phyloP scores from a whole-genome alignment of 2,797 vertebrate genomes.

The Amblyraja radiata region DNA sequence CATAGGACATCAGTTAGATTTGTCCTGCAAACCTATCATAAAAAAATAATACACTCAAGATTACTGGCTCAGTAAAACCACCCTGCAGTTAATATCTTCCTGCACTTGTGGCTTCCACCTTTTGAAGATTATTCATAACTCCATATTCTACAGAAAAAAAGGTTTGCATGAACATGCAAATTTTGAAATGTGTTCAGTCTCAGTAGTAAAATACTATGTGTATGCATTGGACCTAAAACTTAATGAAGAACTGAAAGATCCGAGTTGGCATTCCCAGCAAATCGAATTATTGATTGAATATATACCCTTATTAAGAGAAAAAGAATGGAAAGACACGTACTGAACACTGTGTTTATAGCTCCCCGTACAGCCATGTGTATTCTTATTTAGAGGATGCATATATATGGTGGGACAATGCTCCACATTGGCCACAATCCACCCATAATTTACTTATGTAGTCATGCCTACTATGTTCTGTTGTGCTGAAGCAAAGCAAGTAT shows the following conservation, averaged over 20 bases:
- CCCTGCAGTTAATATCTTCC: background rate
- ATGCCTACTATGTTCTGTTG: no score
- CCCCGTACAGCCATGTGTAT: background rate
- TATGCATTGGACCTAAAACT: background rate
- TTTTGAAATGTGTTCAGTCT: background rate
- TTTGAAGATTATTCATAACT: background rate
- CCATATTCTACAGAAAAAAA: background rate
- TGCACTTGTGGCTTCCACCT: background rate
- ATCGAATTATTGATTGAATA: background rate
- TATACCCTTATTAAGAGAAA: background rate
- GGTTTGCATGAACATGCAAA: background rate
- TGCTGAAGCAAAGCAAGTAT: no score
- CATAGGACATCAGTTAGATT: background rate
- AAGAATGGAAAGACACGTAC: background rate
- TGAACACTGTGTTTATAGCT: background rate
- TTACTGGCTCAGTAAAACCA: background rate
- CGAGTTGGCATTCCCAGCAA: background rate
- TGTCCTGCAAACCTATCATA: background rate
- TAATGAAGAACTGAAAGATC: background rate
- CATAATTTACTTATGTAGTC: background rate
- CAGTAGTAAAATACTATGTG: background rate
- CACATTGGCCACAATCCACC: background rate
- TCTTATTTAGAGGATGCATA: background rate
- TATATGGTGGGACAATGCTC: background rate
- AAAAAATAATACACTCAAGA: no score